A percentile compares a stretch with the other conserved stretches of the same genome.
These are phyloP conservation scores for Heteractis magnifica DNA, from an alignment of 92 coral and sea anemone species.

Conservation along the genomic window DNA sequence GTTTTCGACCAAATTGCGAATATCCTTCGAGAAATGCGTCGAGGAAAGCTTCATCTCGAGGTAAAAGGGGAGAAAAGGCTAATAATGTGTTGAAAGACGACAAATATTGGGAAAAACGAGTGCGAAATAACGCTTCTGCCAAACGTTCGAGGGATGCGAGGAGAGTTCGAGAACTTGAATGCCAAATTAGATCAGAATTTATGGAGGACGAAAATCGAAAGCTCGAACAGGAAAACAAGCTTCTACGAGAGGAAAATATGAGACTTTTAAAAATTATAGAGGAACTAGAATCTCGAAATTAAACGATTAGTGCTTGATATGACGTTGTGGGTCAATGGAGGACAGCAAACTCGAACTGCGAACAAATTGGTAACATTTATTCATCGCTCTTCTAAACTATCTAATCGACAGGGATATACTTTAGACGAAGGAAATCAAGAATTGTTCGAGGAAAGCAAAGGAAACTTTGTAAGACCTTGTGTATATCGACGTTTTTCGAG, in stretches of 20 bases:
- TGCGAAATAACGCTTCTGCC: conserved; percentile 85
- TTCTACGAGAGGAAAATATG: conserved; percentile 68
- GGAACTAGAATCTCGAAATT: conserved; percentile 16
- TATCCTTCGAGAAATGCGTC: conserved; percentile 17
- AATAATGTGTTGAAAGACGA: conserved; percentile 52
- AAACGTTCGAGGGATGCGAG: conserved; percentile 89
- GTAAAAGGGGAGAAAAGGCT: conserved; percentile 44
- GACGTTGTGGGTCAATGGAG: conserved; percentile 2
- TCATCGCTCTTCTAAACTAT: neutral
- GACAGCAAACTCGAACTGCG: conserved; percentile 3
- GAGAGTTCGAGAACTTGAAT: conserved; percentile 86
- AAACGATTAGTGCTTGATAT: neutral
- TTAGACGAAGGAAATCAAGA: neutral
- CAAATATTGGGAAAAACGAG: conserved; percentile 85
- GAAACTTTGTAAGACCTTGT: too few species aligned
- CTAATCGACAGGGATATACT: neutral
- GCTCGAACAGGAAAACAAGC: conserved; percentile 65
- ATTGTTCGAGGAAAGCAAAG: neutral
- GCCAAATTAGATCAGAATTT: conserved; percentile 84
- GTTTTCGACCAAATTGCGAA: conserved; percentile 5
- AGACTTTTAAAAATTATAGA: conserved; percentile 65
- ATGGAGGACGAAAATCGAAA: conserved; percentile 77
- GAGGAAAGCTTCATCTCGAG: conserved; percentile 42
- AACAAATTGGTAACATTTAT: neutral
- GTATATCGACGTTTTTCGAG: too few species aligned